phyloP scores from a whole-genome alignment of 2,113 vertebrate species.

The Saiga tatarica region DNA sequence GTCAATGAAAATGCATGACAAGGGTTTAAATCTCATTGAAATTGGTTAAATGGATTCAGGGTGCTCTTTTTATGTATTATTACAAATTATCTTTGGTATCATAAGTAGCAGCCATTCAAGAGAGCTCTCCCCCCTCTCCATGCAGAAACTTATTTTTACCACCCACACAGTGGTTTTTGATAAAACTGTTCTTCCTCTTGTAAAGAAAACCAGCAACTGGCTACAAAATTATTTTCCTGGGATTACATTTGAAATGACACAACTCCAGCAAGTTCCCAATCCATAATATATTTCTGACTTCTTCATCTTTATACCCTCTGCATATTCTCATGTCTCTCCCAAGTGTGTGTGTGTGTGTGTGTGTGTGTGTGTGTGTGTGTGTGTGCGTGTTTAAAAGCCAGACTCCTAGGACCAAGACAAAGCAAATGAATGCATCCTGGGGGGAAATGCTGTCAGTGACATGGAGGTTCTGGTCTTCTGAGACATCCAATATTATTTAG shows the following conservation, averaged over 20 bases:
- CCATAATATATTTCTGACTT: neutral
- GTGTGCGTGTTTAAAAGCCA: neutral
- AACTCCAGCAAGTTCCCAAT: neutral
- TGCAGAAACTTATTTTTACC: neutral
- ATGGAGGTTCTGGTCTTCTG: conserved; percentile 9
- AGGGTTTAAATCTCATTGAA: conserved; percentile 34
- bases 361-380: neutral
- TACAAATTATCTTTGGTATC: conserved; percentile 49
- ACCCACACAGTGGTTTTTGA: neutral
- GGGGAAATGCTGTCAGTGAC: conserved; percentile 34
- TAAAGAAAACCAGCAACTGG: conserved; percentile 35
- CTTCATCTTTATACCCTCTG: neutral
- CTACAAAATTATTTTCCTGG: conserved; percentile 20
- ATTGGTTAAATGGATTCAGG: conserved; percentile 28
- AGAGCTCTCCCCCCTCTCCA: neutral
- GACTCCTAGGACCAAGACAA: neutral
- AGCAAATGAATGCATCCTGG: conserved; percentile 43
- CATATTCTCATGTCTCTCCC: neutral
- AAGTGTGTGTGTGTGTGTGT: no score
- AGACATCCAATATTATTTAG: conserved; percentile 25
- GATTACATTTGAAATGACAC: conserved; percentile 26
- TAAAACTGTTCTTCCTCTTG: conserved; percentile 13
- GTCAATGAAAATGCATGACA: conserved; percentile 19
- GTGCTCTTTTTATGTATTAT: conserved; percentile 20
- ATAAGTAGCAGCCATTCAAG: neutral